A percentile compares a stretch with the other conserved stretches of the same genome.
Evolutionary conservation across 1,140 invertebrate species (phyloP).

Genomic region (Habropoda laboriosa): DNA sequence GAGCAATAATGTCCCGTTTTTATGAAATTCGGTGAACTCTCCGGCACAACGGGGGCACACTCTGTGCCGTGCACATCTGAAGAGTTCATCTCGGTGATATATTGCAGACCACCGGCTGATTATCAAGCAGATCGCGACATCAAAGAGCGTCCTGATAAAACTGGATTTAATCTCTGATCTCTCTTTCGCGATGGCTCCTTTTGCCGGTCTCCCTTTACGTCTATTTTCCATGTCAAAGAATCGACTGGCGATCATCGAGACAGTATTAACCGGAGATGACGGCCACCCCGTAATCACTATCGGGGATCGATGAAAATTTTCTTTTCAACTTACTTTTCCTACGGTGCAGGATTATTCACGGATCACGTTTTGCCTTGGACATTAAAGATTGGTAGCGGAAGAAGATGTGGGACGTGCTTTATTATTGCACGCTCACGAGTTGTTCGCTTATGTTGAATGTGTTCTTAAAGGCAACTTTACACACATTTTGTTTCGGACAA

Average conservation of each 20-base stretch:
- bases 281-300: constrained; percentile 11
- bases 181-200: constrained; percentile 22
- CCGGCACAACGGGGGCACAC: neutral
- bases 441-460: too few relatives aligned
- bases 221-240: constrained; percentile 46
- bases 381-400: neutral
- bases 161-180: constrained; percentile 47
- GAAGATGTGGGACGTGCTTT: neutral
- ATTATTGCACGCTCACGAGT: too few relatives aligned
- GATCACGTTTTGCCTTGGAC: neutral
- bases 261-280: constrained; percentile 17
- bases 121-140: constrained; percentile 51
- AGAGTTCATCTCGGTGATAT: constrained; percentile 58
- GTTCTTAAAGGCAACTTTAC: too few relatives aligned
- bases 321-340: neutral
- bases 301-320: constrained; percentile 27
- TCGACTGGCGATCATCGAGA: constrained; percentile 34
- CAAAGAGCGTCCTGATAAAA: constrained; percentile 53
- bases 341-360: neutral
- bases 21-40: constrained; percentile 52
- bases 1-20: constrained; percentile 48
- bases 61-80: constrained; percentile 14
- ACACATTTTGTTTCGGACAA: too few relatives aligned
- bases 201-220: constrained; percentile 17
- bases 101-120: constrained; percentile 29